phyloP scores from a whole-genome alignment of 1,140 invertebrate genomes.

The Leptoteleia sp. region DNA sequence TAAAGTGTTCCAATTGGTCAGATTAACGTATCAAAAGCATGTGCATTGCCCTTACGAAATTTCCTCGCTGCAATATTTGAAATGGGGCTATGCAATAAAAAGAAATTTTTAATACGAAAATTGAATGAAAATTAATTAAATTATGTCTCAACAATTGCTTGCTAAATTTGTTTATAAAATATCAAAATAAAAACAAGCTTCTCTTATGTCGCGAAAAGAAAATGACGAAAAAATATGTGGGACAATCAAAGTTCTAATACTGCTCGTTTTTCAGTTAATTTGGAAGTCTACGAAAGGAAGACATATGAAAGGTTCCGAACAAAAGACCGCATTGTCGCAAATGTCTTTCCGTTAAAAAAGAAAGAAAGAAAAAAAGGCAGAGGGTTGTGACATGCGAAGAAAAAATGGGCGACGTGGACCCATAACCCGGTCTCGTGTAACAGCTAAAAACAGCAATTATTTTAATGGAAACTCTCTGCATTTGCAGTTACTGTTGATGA shows the following conservation, averaged over 20 bases:
- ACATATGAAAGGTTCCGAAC: neutral
- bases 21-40: too few species aligned
- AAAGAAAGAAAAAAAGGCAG: too few species aligned
- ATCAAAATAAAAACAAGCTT: too few species aligned
- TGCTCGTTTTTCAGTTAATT: conserved; percentile 15
- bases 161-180: too few species aligned
- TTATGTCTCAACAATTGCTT: too few species aligned
- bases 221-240: neutral
- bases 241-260: neutral
- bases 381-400: conserved; percentile 53
- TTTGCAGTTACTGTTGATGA: neutral
- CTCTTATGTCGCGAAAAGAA: too few species aligned
- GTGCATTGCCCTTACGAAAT: too few species aligned
- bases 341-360: conserved; percentile 12
- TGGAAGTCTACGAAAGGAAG: conserved; percentile 31
- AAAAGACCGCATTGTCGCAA: conserved; percentile 13
- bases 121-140: too few species aligned
- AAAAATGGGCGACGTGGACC: conserved; percentile 33
- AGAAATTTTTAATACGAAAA: too few species aligned
- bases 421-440: conserved; percentile 23
- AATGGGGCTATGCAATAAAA: too few species aligned
- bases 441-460: conserved; percentile 20
- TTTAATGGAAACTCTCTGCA: conserved; percentile 8
- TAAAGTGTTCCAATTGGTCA: too few species aligned
- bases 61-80: too few species aligned